A percentile compares a stretch with the other conserved stretches of the same genome.
These are phyloP conservation scores for Semnornis frantzii DNA, from an alignment of 2,113 vertebrate genomes.

Conservation along the genomic window DNA sequence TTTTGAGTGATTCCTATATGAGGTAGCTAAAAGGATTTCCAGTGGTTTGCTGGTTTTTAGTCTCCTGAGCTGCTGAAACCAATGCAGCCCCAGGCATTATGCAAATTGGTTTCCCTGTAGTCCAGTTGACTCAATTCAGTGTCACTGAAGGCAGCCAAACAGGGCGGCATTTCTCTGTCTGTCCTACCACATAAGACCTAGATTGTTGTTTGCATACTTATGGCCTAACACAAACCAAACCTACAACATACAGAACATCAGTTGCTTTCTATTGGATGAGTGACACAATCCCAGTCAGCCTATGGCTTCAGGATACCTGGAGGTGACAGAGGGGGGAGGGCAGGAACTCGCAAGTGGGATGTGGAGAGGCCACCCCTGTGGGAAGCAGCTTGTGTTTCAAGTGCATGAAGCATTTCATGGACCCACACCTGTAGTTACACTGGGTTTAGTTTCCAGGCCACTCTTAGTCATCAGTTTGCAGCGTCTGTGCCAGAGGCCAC, in stretches of 20 bases:
- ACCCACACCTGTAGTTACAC: not conserved
- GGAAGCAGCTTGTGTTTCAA: not conserved
- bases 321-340: not conserved
- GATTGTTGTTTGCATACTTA: not conserved
- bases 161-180: not conserved
- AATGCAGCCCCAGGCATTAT: not conserved
- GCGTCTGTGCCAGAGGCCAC: not conserved
- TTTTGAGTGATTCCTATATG: not conserved
- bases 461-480: not conserved
- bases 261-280: not conserved
- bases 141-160: not conserved
- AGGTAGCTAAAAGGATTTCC: not conserved
- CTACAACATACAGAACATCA: accelerated
- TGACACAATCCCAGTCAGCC: not conserved
- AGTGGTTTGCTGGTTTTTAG: not conserved
- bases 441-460: not conserved
- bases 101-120: not conserved
- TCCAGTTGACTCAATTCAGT: not conserved
- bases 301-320: accelerated
- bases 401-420: not conserved
- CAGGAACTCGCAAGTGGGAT: not conserved
- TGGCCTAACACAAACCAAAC: not conserved
- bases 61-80: not conserved
- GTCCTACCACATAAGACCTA: not conserved
- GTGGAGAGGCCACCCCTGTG: not conserved